phyloP scores from a whole-genome alignment of 2,113 vertebrate genomes.

The Rhadina sibilatrix region DNA sequence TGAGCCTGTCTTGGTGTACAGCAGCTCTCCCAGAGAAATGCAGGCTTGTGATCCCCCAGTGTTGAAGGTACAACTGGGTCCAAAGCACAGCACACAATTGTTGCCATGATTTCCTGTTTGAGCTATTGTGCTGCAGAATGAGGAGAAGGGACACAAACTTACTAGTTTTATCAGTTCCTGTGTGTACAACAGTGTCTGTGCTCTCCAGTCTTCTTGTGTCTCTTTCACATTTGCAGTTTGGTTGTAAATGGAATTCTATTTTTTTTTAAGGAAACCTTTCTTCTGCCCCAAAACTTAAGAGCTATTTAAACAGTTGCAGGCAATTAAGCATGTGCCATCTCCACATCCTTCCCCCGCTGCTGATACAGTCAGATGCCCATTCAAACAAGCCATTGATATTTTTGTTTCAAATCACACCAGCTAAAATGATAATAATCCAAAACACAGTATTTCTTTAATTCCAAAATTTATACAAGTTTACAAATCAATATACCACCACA shows the following conservation, averaged over 20 bases:
- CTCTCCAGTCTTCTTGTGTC: background rate
- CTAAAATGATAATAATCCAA: conserved; percentile 18
- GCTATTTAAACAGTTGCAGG: background rate
- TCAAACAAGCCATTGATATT: background rate
- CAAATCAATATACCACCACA: conserved; percentile 33
- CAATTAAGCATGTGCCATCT: background rate
- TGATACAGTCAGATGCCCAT: background rate
- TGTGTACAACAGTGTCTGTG: background rate
- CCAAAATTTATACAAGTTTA: conserved; percentile 41
- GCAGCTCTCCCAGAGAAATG: background rate
- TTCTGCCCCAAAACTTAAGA: background rate
- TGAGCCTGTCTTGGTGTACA: accelerated
- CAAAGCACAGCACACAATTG: background rate
- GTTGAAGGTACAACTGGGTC: background rate
- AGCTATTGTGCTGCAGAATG: background rate
- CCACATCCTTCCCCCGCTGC: background rate
- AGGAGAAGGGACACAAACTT: background rate
- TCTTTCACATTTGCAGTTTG: background rate
- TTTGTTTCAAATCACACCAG: background rate
- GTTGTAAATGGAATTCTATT: background rate
- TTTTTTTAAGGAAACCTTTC: background rate
- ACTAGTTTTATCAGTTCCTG: background rate
- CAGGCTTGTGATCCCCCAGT: accelerated
- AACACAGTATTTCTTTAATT: conserved; percentile 43
- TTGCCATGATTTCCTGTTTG: background rate